phyloP scores from a whole-genome alignment of 2,113 vertebrate species.

The Spermophilus dauricus region DNA sequence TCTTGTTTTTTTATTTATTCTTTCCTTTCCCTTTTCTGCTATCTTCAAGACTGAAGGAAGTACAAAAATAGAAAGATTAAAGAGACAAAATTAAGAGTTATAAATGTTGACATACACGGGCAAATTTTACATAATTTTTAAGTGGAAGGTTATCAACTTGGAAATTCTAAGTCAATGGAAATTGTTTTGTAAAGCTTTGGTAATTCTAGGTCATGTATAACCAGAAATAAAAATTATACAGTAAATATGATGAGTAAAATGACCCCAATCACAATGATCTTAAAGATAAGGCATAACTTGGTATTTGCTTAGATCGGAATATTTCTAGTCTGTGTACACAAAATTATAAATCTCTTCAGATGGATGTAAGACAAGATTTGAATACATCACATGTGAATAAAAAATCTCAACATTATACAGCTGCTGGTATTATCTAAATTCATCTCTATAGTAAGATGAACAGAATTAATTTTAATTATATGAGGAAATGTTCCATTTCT shows the following conservation, averaged over 20 bases:
- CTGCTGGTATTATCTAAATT: background rate
- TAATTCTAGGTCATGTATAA: background rate
- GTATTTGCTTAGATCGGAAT: background rate
- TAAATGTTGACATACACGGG: background rate
- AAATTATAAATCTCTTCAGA: background rate
- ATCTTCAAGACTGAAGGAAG: background rate
- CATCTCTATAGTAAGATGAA: background rate
- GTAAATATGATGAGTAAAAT: background rate
- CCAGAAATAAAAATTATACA: background rate
- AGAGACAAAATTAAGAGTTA: background rate
- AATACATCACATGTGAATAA: background rate
- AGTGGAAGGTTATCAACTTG: background rate
- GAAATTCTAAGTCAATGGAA: background rate
- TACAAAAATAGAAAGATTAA: background rate
- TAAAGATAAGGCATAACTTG: background rate
- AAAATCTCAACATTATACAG: background rate
- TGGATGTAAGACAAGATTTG: background rate
- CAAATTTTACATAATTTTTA: constrained; percentile 35
- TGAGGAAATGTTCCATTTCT: background rate
- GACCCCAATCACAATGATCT: background rate
- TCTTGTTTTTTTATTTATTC: background rate
- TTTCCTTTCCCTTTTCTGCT: background rate
- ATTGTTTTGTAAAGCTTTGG: background rate
- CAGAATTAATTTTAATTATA: constrained; percentile 10
- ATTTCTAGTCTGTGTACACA: background rate